A percentile compares a stretch with the other conserved stretches of the same genome.
These are phyloP conservation scores for Dynastes tityus DNA, from an alignment of 2,888 invertebrate species.

Conservation along the genomic window DNA sequence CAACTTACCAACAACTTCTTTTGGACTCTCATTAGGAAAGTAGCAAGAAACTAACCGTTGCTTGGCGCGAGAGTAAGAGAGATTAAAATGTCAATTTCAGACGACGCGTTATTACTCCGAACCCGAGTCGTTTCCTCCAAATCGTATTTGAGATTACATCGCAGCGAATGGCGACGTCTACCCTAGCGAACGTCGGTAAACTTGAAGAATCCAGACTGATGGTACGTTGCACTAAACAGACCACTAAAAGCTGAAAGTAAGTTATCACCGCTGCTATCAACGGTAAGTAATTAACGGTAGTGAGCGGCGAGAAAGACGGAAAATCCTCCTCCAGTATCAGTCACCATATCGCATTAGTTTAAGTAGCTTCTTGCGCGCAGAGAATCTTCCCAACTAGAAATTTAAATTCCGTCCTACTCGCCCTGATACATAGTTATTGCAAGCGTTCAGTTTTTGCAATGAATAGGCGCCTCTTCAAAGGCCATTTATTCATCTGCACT, in stretches of 20 bases:
- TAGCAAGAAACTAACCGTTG: background rate
- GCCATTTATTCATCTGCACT: no score
- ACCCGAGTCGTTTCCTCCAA: conserved; percentile 12
- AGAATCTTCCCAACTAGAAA: background rate
- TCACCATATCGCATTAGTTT: conserved; percentile 32
- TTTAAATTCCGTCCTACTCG: conserved; percentile 6
- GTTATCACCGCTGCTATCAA: conserved; percentile 15
- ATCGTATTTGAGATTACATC: conserved; percentile 19
- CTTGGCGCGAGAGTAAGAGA: background rate
- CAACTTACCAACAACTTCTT: no score
- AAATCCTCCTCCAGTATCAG: conserved; percentile 7
- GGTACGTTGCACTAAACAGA: conserved; percentile 17
- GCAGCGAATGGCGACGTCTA: background rate
- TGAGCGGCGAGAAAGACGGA: background rate
- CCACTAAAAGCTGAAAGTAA: conserved; percentile 17
- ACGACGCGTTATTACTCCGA: conserved; percentile 25
- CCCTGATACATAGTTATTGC: conserved; percentile 1
- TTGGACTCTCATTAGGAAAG: no score
- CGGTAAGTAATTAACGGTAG: conserved; percentile 22
- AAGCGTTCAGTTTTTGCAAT: background rate
- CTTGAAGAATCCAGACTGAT: conserved; percentile 21
- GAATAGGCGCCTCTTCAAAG: background rate
- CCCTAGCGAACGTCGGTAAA: background rate
- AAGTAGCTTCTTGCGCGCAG: conserved; percentile 13
- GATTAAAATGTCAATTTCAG: conserved; percentile 26